phyloP scores from a whole-genome alignment of 2,888 invertebrate genomes.

The Mesochorus sp. region DNA sequence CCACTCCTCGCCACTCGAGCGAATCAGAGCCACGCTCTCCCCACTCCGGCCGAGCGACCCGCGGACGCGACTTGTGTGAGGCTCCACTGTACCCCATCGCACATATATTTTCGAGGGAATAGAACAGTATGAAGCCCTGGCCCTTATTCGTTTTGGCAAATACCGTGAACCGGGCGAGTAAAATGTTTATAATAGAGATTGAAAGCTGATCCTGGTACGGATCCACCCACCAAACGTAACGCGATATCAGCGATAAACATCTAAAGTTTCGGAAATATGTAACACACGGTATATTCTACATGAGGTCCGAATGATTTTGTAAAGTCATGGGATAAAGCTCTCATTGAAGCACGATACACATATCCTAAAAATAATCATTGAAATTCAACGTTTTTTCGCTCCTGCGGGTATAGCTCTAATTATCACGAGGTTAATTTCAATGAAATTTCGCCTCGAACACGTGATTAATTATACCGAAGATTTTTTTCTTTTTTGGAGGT shows the following conservation, averaged over 20 bases:
- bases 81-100: neutral
- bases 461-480: too few species aligned
- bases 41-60: neutral
- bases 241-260: constrained; percentile 1
- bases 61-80: neutral
- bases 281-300: too few species aligned
- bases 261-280: too few species aligned
- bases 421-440: too few species aligned
- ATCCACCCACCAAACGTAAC: neutral
- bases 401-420: too few species aligned
- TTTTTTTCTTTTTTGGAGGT: too few species aligned
- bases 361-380: too few species aligned
- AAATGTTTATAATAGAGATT: constrained; percentile 16
- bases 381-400: too few species aligned
- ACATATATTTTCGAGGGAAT: neutral
- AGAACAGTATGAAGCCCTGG: neutral
- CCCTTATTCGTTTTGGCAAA: neutral
- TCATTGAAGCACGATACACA: too few species aligned
- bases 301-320: too few species aligned
- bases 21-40: neutral
- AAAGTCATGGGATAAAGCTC: too few species aligned
- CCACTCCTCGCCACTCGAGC: neutral
- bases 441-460: too few species aligned
- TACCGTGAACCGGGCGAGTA: constrained; percentile 1
- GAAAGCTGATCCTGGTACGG: constrained; percentile 28